Base-by-base conservation (phyloP, 2,113 vertebrate species). In the Saccopteryx bilineata region DNA sequence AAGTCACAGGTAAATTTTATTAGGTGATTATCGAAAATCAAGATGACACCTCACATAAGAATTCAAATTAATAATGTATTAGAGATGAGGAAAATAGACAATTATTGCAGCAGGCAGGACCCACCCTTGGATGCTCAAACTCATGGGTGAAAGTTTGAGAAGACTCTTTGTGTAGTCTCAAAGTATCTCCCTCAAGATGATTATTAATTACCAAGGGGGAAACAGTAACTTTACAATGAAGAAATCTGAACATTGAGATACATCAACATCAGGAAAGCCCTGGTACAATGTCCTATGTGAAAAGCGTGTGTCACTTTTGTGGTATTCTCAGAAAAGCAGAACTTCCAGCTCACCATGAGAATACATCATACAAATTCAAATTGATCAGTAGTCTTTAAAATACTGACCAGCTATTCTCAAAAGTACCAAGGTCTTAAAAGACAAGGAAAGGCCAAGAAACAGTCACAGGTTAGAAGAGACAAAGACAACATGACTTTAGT, bases 21-120 rank as follows among this genome's bases (percentile, higher is more conserved):
- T 66, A 82, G 8, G 26, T 75, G 80, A 46, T 93, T 95, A 71
- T 50, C 11, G 84, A 87, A 94, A 84, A 69, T 78, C 46, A 87
- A 87, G 48, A 80, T 60, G 46, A 15, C 17, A 17, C 46, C 31
- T 90, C 69, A 19, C 9, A 81, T 14, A 71, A 91, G 24, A 95
- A 85, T 71, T 79, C 21, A 17, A 87, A 76, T 58, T 88, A 48
- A 81, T 66, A 74, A 76, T 24, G 13, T 31, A 76, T 26, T 79
- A 65, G 5, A 23, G 21, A 12, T 86, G 39, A 83, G 8, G 24
- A 2, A 9, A 48, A 88, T 11, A 80, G 52, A 84, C 81, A 81
- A 46, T 46, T 33, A 48, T 48, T 60, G 8, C 46, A 52, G 1
- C 11, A 17, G 26, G 39, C 14, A 72, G 81, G 60, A 60, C 21